Conservation (phyloP, 2,113 vertebrate genomes). For the Oreochromis tanganicae region DNA sequence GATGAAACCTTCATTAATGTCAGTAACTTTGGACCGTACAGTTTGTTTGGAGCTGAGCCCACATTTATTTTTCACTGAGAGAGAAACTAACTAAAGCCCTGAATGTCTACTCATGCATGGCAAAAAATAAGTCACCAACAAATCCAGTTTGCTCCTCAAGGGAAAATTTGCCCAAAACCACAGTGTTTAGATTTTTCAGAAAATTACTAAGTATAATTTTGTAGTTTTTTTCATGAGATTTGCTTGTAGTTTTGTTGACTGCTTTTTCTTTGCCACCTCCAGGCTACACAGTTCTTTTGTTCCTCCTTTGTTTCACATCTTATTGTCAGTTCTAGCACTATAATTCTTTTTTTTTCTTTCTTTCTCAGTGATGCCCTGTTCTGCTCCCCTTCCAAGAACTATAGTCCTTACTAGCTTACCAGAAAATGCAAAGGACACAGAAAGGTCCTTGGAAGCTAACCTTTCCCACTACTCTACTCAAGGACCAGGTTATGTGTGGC, state of each 20-base stretch:
- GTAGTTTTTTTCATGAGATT: neutral
- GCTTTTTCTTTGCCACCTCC: neutral
- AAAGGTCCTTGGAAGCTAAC: conserved; percentile 37
- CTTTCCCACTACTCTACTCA: conserved; percentile 21
- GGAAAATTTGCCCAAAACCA: neutral
- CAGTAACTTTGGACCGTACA: neutral
- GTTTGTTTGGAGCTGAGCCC: neutral
- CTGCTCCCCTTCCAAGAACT: neutral
- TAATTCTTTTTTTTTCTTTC: neutral
- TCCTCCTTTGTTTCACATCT: neutral
- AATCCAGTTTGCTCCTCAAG: neutral
- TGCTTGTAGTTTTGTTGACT: neutral
- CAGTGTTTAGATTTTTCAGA: neutral
- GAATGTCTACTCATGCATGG: neutral
- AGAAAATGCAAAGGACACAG: conserved; percentile 24
- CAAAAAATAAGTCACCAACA: neutral
- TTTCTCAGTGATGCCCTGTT: neutral
- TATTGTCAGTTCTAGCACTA: neutral
- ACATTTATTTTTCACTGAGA: neutral
- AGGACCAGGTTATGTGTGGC: neutral
- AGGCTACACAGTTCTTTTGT: neutral
- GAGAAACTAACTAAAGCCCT: neutral
- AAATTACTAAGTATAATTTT: neutral
- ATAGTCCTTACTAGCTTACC: neutral
- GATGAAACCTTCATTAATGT: neutral